These are phyloP conservation scores for Zhuqinia jingwanae DNA, from an alignment of 2,888 invertebrate species.

Conservation along the genomic window DNA sequence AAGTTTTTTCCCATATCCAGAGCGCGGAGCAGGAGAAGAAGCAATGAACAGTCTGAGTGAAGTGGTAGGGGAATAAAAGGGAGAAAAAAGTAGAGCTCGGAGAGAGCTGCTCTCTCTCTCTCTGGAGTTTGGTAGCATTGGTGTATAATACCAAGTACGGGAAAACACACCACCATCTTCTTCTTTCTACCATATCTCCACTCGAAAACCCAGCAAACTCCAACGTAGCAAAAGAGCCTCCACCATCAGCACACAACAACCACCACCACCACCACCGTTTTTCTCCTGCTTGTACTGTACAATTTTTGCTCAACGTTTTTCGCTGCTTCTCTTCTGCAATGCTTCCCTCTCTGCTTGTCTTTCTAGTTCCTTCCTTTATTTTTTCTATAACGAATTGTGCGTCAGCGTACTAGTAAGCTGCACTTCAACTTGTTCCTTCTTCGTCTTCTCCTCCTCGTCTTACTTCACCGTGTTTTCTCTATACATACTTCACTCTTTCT, in stretches of 20 bases:
- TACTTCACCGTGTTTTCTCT: slow-evolving; percentile 27
- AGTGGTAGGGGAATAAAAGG: slow-evolving; percentile 56
- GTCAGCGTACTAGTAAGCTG: slow-evolving; percentile 64
- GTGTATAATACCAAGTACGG: background rate
- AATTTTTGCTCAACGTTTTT: slow-evolving; percentile 6
- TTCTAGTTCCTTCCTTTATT: slow-evolving; percentile 18
- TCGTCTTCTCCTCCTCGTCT: background rate
- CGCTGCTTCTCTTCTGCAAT: slow-evolving; percentile 2
- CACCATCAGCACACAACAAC: slow-evolving; percentile 7
- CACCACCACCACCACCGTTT: slow-evolving; percentile 14
- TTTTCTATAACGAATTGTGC: slow-evolving; percentile 64
- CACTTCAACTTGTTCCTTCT: slow-evolving; percentile 45
- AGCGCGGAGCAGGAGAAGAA: slow-evolving; percentile 46
- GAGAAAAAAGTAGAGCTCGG: slow-evolving; percentile 29
- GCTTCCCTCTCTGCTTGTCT: slow-evolving; percentile 36
- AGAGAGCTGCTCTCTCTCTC: background rate
- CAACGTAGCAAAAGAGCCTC: no score
- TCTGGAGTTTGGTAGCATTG: background rate
- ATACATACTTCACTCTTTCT: background rate
- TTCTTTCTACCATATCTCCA: background rate
- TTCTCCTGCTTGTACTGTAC: slow-evolving; percentile 7
- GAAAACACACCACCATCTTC: background rate
- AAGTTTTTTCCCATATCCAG: slow-evolving; percentile 30
- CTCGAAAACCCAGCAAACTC: background rate
- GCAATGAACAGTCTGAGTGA: slow-evolving; percentile 48